Evolutionary conservation across 2,888 invertebrate genomes (phyloP).

Genomic region (Polietes domitor): DNA sequence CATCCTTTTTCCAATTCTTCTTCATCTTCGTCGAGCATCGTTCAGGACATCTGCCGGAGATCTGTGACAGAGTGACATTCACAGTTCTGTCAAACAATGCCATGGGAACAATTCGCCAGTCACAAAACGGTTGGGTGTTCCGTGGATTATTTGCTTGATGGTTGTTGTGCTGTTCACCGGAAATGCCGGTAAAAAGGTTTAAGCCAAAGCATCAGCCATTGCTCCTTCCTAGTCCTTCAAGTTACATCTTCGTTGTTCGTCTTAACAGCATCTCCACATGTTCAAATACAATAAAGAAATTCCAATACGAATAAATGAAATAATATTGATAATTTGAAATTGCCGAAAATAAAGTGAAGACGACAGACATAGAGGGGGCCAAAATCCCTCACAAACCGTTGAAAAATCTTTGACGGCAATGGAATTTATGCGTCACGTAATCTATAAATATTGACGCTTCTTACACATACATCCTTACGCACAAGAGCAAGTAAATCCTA

Average conservation of each 20-base stretch:
- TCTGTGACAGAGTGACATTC: no score
- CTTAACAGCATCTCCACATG: conserved; percentile 6
- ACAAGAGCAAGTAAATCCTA: not conserved
- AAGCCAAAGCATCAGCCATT: not conserved
- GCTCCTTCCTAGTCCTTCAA: not conserved
- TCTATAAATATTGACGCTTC: conserved; percentile 1
- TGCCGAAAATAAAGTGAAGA: no score
- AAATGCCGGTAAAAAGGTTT: not conserved
- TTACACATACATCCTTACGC: not conserved
- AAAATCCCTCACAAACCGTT: not conserved
- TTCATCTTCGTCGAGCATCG: no score
- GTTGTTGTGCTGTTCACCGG: not conserved
- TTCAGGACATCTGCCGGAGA: no score
- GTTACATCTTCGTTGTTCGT: not conserved
- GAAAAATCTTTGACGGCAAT: not conserved
- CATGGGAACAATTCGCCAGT: no score
- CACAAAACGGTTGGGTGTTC: no score
- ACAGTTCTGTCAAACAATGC: no score
- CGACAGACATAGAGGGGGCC: not conserved
- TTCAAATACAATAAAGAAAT: conserved; percentile 25
- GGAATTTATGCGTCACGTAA: not conserved
- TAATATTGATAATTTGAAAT: not conserved
- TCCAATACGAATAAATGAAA: not conserved
- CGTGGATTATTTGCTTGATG: not conserved
- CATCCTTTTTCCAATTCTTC: not conserved